Conservation (phyloP, 2,888 invertebrate genomes). For the Cryptocephalus moraei region DNA sequence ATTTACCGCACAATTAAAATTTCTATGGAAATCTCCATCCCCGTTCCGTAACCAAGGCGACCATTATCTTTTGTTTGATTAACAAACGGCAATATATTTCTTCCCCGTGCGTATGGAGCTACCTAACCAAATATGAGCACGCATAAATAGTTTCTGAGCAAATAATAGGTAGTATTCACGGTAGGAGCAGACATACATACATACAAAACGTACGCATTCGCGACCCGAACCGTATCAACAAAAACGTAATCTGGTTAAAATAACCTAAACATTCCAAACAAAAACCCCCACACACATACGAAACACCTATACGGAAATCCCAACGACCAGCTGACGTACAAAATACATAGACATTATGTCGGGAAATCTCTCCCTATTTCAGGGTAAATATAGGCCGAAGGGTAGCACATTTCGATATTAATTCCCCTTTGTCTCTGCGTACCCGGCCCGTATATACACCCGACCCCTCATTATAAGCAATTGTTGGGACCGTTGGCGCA, state of each 20-base stretch:
- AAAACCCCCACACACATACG: not conserved
- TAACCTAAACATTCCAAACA: not conserved
- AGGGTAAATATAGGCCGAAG: not conserved
- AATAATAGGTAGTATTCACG: too few species aligned
- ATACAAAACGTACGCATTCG: not conserved
- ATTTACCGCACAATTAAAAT: too few species aligned
- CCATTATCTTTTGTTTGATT: too few species aligned
- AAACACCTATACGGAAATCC: not conserved
- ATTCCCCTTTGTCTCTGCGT: not conserved
- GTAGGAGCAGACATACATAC: too few species aligned
- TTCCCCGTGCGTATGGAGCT: too few species aligned
- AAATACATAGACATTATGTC: not conserved
- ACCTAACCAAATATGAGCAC: too few species aligned
- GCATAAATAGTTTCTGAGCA: too few species aligned
- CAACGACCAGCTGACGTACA: not conserved
- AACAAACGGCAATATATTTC: too few species aligned
- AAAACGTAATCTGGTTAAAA: slow-evolving; percentile 1
- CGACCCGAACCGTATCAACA: not conserved
- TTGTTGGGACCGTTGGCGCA: not conserved
- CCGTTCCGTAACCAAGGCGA: too few species aligned
- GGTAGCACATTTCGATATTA: not conserved
- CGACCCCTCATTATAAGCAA: not conserved
- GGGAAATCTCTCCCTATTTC: not conserved
- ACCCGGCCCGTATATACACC: not conserved
- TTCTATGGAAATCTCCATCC: too few species aligned